A percentile compares a stretch with the other conserved stretches of the same genome.
These are phyloP conservation scores for Drosophila seclusa DNA, from an alignment of 2,888 invertebrate genomes.

Conservation along the genomic window DNA sequence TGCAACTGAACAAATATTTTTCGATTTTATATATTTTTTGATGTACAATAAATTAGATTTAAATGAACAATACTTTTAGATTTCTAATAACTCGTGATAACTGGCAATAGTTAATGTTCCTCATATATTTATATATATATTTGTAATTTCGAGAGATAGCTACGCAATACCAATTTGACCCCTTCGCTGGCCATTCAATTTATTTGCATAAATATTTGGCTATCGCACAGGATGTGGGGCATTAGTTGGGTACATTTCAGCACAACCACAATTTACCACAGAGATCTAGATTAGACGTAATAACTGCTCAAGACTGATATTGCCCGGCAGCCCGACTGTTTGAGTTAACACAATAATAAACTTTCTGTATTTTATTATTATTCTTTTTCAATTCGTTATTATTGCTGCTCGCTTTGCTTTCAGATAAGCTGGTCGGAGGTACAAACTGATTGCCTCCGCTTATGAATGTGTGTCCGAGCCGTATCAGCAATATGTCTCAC, in stretches of 20 bases:
- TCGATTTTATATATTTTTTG: background rate
- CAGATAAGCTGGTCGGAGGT: conserved; percentile 50
- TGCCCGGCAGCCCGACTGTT: conserved; percentile 23
- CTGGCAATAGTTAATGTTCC: background rate
- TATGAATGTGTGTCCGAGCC: conserved; percentile 20
- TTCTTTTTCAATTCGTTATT: conserved; percentile 35
- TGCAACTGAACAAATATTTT: background rate
- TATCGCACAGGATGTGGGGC: conserved; percentile 69
- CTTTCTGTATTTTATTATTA: conserved; percentile 44
- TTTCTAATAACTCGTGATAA: background rate
- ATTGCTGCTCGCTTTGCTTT: conserved; percentile 32
- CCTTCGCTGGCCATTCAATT: conserved; percentile 26
- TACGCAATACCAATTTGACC: background rate
- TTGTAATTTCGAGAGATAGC: conserved; percentile 9
- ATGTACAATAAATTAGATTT: background rate
- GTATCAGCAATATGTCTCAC: conserved; percentile 74
- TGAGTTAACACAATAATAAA: conserved; percentile 55
- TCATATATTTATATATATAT: background rate
- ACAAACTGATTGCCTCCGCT: conserved; percentile 40
- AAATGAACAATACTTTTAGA: background rate
- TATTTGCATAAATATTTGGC: conserved; percentile 62
- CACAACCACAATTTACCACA: conserved; percentile 39
- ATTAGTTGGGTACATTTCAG: conserved; percentile 54
- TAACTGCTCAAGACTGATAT: conserved; percentile 60
- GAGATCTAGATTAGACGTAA: conserved; percentile 71